Evolutionary conservation across 64 coral and sea anemone species (phyloP), one percentile per base, ranked within the genome.

Genomic region (Montipora capricornis): DNA sequence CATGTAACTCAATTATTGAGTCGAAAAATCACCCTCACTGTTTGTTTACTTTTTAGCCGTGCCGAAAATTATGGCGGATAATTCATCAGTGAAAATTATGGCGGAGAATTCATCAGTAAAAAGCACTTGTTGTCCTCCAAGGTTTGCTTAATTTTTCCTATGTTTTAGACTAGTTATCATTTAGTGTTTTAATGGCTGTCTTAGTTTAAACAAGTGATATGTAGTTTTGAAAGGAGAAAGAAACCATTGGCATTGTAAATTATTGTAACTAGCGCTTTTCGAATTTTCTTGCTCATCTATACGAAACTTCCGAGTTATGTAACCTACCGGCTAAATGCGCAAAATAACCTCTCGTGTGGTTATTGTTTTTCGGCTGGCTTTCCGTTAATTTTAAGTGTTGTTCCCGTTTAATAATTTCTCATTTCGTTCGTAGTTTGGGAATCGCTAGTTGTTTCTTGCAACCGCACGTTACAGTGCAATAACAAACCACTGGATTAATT

Each of bases 241-340:
- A 78, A 78, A 78, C 76, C 76, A 49, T 26, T 26, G 26, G 26
- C 76, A 49, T 78, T 78, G 76, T 78, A 78, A 78, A 78, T 78
- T 78, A 78, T 78, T 78, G 37, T 78, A 78, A 78, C 76, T 48
- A 78, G 76, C 76, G 76, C 76, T 78, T 78, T 78, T 78, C 76
- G 76, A 78, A 78, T 78, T 78, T 78, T 78, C 76, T 78, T 78
- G 76, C 76, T 78, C 44, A 78, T 49, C 44, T 50, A 78, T 49
- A 49, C 47, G 76, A 78, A 78, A 78, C 76, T 78, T 78, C 45
- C 76, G 76, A 50, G 76, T 78, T 78, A 78, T 78, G 76, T 78
- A 78, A 52, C 73, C 73, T 55, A 55, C 52, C 52, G 2, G 52
- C 52, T 55, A 5, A 55, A 6, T 69, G 73, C 73, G 29, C 73